A percentile compares a stretch with the other conserved stretches of the same genome.
phyloP scores from a whole-genome alignment of 2,113 vertebrate genomes.

The Phycodurus eques region DNA sequence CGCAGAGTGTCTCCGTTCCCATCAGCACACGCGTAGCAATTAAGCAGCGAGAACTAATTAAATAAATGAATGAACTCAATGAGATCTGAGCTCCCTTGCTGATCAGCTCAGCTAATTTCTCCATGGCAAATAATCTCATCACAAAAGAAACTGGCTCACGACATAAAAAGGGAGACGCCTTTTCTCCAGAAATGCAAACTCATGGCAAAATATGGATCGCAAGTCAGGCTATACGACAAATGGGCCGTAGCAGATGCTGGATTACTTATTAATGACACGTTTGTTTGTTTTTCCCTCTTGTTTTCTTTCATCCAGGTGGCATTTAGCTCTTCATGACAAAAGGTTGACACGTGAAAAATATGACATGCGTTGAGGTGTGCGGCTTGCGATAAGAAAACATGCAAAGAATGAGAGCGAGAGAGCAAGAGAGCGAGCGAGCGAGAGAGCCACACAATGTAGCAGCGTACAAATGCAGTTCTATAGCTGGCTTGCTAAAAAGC shows the following conservation, averaged over 20 bases:
- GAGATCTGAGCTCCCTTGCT: constrained; percentile 31
- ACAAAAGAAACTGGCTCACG: neutral
- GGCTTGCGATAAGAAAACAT: constrained; percentile 13
- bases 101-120: constrained; percentile 30
- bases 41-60: constrained; percentile 46
- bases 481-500: constrained; percentile 18
- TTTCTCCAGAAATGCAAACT: neutral
- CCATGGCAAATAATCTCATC: constrained; percentile 16
- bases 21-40: constrained; percentile 32
- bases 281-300: neutral
- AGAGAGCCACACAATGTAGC: neutral
- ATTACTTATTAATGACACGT: neutral
- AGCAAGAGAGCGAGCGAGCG: constrained; percentile 15
- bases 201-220: neutral
- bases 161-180: neutral
- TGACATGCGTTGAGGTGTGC: neutral
- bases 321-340: neutral
- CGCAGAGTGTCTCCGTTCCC: constrained; percentile 16
- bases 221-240: neutral
- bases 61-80: constrained; percentile 37
- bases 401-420: neutral
- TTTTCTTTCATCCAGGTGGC: neutral
- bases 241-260: neutral
- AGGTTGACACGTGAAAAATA: neutral
- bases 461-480: neutral